Conservation (phyloP, 2,888 invertebrate species). For the Tachystola acroxantha region DNA sequence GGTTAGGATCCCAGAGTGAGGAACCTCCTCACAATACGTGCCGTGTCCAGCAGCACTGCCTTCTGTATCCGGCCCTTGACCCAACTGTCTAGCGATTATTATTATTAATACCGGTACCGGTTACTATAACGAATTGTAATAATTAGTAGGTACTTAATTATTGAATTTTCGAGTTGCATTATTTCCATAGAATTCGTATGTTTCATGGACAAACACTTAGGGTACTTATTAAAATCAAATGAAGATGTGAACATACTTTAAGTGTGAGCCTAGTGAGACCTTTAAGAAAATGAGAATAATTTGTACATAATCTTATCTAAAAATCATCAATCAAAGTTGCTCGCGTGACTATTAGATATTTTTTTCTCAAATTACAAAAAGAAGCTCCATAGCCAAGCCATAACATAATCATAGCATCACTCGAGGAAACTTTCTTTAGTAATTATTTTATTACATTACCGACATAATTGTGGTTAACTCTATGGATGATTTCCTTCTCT, state of each 20-base stretch:
- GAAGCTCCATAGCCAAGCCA: neutral
- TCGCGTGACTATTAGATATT: conserved; percentile 10
- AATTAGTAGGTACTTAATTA: too few relatives aligned
- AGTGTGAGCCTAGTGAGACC: conserved; percentile 10
- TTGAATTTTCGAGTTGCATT: too few relatives aligned
- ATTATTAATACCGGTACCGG: too few relatives aligned
- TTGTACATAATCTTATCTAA: conserved; percentile 7
- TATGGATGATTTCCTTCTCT: conserved; percentile 16
- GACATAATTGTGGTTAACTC: conserved; percentile 14
- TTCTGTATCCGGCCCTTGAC: too few relatives aligned
- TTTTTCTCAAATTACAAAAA: conserved; percentile 12
- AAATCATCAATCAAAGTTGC: conserved; percentile 14
- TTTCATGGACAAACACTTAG: too few relatives aligned
- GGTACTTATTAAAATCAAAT: neutral
- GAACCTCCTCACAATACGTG: too few relatives aligned
- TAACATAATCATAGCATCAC: conserved; percentile 9
- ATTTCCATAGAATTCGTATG: too few relatives aligned
- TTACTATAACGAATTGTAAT: too few relatives aligned
- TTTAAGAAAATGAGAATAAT: conserved; percentile 10
- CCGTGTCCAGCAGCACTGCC: too few relatives aligned
- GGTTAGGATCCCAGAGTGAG: too few relatives aligned
- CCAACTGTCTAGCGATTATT: too few relatives aligned
- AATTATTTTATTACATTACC: conserved; percentile 14
- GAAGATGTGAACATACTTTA: neutral
- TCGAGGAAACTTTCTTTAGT: conserved; percentile 16